Base-by-base conservation (phyloP, 2,797 vertebrate species). In the Cossypha caffra region DNA sequence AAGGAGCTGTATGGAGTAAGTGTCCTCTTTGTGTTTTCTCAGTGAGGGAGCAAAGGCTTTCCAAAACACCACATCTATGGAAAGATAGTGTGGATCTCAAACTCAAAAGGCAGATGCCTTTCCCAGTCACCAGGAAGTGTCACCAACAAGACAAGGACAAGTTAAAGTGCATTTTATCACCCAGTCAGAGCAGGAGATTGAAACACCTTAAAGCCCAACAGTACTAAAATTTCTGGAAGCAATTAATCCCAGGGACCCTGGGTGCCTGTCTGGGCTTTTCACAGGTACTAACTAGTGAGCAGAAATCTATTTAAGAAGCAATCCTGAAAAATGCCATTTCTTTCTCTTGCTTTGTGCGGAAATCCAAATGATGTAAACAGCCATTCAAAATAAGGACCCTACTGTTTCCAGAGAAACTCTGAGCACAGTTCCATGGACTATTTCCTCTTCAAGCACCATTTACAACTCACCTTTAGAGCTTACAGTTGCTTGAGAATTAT, bases 91-190 rank as follows among this genome's bases (percentile, higher is more conserved):
- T 47, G 58, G 57, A 74, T 71, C 61, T 48, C 83, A 55, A 71
- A 72, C 11, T 48, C 42, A 26, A 52, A 61, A 86, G 71, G 58
- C 80, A 86, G 59, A 16, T 28, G 28, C 54, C 64, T 20, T 69
- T 79, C 63, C 31, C 61, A 19, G 51, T 35, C 81, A 87, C 40
- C 37, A 45, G 51, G 47, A 64, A 8, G 8, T 8, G 40, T 54
- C 37, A 35, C n/a, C 6, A n/a, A 29, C 28, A 55, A 50, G 52
- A 90, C 71, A 88, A 48, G 83, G 59, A 88, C 48, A 59, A 62
- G 37, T 86, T 95, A 87, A 96, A 96, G 95, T 96, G 93, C 95
- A 50, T 87, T 33, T 4, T 55, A 61, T 51, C 81, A 73, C 63
- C n/a, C 5, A 1, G 40, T 28, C 64, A 38, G 55, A 67, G 78